These are phyloP conservation scores for Onthophagus sagittarius DNA, from an alignment of 2,888 invertebrate genomes.

Conservation along the genomic window DNA sequence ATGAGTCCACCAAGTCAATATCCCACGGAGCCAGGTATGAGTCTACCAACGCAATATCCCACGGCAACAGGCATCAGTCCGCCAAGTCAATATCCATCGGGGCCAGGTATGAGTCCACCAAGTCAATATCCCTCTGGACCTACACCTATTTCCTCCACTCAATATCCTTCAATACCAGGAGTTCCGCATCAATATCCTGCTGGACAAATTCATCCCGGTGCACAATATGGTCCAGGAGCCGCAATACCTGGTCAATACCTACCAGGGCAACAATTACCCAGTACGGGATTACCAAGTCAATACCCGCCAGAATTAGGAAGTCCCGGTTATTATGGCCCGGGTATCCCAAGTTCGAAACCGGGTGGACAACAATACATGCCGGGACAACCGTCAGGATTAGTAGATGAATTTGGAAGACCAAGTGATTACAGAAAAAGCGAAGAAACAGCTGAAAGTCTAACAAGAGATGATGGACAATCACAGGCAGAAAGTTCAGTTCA, in stretches of 20 bases:
- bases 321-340: slow-evolving; percentile 20
- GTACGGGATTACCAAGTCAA: slow-evolving; percentile 13
- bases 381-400: slow-evolving; percentile 14
- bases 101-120: background rate
- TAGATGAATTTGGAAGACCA: slow-evolving; percentile 16
- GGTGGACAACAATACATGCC: slow-evolving; percentile 19
- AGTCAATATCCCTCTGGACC: background rate
- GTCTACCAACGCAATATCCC: slow-evolving; percentile 14
- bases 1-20: slow-evolving; percentile 15
- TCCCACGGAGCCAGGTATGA: slow-evolving; percentile 18
- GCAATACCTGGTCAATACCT: slow-evolving; percentile 20
- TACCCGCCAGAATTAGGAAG: slow-evolving; percentile 19
- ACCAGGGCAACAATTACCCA: slow-evolving; percentile 13
- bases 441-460: background rate
- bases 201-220: slow-evolving; percentile 6
- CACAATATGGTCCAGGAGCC: slow-evolving; percentile 8
- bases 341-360: slow-evolving; percentile 23
- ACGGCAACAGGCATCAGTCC: slow-evolving; percentile 5
- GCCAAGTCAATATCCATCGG: background rate
- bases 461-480: slow-evolving; percentile 64
- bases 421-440: background rate
- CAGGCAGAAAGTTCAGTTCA: slow-evolving; percentile 67
- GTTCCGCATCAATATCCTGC: slow-evolving; percentile 16
- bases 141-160: slow-evolving; percentile 10
- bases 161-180: background rate